Percentiles rank a stretch among this genome's conserved stretches.
Conservation (phyloP, 1,140 invertebrate species). For the Bombus pyrosoma region DNA sequence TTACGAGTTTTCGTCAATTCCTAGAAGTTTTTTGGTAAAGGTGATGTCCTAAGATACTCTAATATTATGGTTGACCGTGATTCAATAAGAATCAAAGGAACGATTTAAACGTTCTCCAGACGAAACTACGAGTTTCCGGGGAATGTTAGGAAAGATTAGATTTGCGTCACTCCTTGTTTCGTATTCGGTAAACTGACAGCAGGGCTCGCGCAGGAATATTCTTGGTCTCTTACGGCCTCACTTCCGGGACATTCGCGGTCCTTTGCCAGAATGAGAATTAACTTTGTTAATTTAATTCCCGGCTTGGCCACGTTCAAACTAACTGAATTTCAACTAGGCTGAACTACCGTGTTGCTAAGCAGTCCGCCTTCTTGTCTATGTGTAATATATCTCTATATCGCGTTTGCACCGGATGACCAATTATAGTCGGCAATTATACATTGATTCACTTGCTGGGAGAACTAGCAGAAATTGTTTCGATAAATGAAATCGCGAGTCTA, state of each 20-base stretch:
- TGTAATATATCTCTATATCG: conserved; percentile 36
- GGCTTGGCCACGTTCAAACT: conserved; percentile 50
- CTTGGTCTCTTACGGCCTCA: conserved; percentile 49
- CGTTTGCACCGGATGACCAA: conserved; percentile 11
- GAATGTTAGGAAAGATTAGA: conserved; percentile 54
- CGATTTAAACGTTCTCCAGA: conserved; percentile 9
- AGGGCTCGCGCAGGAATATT: conserved; percentile 46
- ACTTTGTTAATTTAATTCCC: conserved; percentile 63
- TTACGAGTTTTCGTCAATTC: no score
- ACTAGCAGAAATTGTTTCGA: neutral
- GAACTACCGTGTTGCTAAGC: conserved; percentile 43
- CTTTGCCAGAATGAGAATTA: conserved; percentile 56
- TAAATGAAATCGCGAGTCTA: neutral
- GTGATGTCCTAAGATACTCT: neutral
- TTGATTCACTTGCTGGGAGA: neutral
- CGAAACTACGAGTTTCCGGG: neutral
- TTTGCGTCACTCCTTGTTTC: conserved; percentile 54
- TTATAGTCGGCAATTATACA: neutral
- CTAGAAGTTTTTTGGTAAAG: neutral
- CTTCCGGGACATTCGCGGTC: conserved; percentile 37
- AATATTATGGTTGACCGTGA: neutral
- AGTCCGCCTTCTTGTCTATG: conserved; percentile 17
- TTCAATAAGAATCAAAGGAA: neutral
- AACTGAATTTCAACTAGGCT: conserved; percentile 49
- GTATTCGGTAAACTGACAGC: conserved; percentile 35